Evolutionary conservation across 1,140 invertebrate genomes (phyloP), one percentile per base, ranked within the genome.

Genomic region (Whitmania pigra): DNA sequence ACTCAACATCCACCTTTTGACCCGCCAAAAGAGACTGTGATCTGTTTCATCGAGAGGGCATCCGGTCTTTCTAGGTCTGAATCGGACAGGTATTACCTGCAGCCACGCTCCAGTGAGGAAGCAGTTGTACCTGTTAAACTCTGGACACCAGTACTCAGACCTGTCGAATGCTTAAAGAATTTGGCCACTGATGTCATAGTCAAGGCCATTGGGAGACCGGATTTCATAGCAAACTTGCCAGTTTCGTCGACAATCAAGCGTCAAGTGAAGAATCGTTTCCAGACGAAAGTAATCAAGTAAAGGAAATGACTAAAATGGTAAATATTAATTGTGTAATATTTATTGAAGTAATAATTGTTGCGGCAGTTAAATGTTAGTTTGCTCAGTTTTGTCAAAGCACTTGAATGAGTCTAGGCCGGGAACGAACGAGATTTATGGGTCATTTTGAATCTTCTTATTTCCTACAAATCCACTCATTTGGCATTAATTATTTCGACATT

Each of bases 11-110:
- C 43, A 3, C 43, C 43, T 49, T 11, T 49, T 63, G 22, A 63
- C 9, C 29, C 20, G 29, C 22, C 22, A 63, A 63, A 63, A 18
- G 92, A 77, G 77, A 96, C 93, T 6, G 97, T 97, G 74, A 92
- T 94, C 29, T 93, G 97, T 79, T 97, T 98, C 81, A 96, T 98
- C 73, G 93, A 97, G 81, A 94, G 95, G 81, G 93, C 94, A 0
- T 92, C 97, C 53, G 91, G 94, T 78, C 93, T 96, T 80, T 97
- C 85, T 2, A 86, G 91, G 25, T 93, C 91, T 80, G 93, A 93
- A 70, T 87, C 92, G 17, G 97, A 96, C 83, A 85, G 96, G 72
- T 98, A 97, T 85, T 97, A 97, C 82, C 85, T 97, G 74, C 92
- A 96, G 80, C 87, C 94, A 71, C 85, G 92, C 53, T 78, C 79